Base-by-base conservation (phyloP, 2,888 invertebrate species). In the Melolontha melolontha region DNA sequence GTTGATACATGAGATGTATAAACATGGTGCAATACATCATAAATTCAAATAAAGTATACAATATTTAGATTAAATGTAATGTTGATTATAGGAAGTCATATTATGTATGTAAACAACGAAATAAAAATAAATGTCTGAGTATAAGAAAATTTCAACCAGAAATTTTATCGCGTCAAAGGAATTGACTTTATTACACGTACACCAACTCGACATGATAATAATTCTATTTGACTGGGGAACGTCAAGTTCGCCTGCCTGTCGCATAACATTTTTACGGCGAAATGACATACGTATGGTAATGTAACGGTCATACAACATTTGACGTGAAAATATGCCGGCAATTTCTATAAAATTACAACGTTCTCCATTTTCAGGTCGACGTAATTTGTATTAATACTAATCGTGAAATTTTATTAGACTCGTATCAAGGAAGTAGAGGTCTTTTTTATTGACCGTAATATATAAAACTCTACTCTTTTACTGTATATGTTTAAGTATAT, bases 381-480 rank as follows among this genome's bases (percentile, higher is more conserved):
- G 64, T 51, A 64, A 64, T 64, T 50, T 64, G 64, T 64, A 64
- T 64, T 64, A 50, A 64, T 64, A 51, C 51, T 51, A 64, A 64
- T 64, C 50, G 40, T 41, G 40, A 64, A 51, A 64, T 50, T 64
- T 64, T 64, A 63, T 64, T 29, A 51, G 27, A 8, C 12, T 29
- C 7, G 51, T 27, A 12, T 51, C 34, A 34, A 34, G 34, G 34
- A 34, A 34, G 10, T 34, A 34, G 34, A 2, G 7, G 34, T 34
- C 34, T 34, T 10, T 22, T 34, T 34, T 34, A 34, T 34, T 34
- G 34, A 34, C 34, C 7, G 34, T 34, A 34, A 34, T 34, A 34
- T 34, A 34, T 34, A 34, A 34, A 34, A 34, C 34, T 34, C 10
- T 5, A 34, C 34, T 6, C 2, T 34, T 34, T 34, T 6, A 34